Evolutionary conservation across 2,113 vertebrate genomes (phyloP).

Genomic region (Scartelaos histophorus): DNA sequence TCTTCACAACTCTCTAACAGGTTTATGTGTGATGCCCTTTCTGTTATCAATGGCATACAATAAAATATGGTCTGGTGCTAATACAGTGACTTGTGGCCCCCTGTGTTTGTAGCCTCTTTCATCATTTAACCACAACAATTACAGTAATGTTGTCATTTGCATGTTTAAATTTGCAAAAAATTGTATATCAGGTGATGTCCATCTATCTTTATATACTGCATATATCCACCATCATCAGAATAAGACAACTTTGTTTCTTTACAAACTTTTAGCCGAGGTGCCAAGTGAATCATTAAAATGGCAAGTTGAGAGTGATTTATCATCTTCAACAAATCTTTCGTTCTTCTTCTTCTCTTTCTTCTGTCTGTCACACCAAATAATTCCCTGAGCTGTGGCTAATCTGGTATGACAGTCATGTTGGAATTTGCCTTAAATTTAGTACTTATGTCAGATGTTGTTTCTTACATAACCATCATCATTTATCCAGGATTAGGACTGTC

Average conservation of each 20-base stretch:
- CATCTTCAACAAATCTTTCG: not conserved
- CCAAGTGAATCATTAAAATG: not conserved
- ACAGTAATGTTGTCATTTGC: not conserved
- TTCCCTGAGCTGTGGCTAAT: not conserved
- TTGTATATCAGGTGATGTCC: not conserved
- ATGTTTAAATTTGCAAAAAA: not conserved
- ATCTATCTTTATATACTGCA: too few relatives aligned
- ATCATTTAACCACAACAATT: not conserved
- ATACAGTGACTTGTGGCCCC: too few relatives aligned
- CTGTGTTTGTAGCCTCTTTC: too few relatives aligned
- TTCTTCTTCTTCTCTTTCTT: not conserved
- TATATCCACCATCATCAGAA: too few relatives aligned
- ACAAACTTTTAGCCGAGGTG: not conserved
- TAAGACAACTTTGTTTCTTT: too few relatives aligned
- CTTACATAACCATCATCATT: not conserved
- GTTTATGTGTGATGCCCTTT: not conserved
- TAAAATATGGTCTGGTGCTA: not conserved
- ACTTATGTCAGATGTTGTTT: not conserved
- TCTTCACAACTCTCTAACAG: too few relatives aligned
- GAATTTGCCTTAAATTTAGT: not conserved
- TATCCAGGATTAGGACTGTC: not conserved
- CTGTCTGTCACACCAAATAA: not conserved
- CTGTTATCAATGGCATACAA: not conserved
- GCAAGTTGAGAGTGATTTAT: not conserved
- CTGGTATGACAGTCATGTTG: conserved; percentile 2